These are phyloP conservation scores for Cerceris ruficornis DNA, from an alignment of 2,888 invertebrate genomes.

Conservation along the genomic window DNA sequence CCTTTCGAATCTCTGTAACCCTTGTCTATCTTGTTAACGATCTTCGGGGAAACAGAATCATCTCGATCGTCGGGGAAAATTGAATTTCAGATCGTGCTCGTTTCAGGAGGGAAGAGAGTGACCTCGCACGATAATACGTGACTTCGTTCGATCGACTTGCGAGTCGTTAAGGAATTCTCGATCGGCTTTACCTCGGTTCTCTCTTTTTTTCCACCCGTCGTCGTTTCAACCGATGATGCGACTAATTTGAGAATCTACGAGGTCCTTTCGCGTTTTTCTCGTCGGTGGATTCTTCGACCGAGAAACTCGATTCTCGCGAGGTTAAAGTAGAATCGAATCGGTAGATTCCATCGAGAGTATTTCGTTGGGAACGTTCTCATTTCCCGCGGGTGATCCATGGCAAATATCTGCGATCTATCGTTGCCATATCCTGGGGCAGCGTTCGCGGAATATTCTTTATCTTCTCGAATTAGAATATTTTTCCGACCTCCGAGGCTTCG, in stretches of 20 bases:
- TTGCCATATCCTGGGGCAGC: background rate
- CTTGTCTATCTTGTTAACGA: slow-evolving; percentile 8
- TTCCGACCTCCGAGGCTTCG: background rate
- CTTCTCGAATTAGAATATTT: slow-evolving; percentile 8
- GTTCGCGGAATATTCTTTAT: background rate
- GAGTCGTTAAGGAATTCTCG: slow-evolving; percentile 14
- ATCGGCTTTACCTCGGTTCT: background rate
- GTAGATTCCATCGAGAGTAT: background rate
- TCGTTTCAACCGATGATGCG: background rate
- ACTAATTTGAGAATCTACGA: background rate
- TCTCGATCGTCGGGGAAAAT: slow-evolving; percentile 49
- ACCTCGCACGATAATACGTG: slow-evolving; percentile 16
- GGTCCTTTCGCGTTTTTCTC: background rate
- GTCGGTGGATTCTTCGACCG: background rate
- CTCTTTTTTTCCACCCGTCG: background rate
- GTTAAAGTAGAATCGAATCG: background rate
- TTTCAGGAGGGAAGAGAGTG: slow-evolving; percentile 4
- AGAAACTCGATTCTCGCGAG: background rate
- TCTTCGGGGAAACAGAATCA: slow-evolving; percentile 3
- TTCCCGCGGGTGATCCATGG: background rate
- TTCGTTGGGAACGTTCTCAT: background rate
- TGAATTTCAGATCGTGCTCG: slow-evolving; percentile 48
- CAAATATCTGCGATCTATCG: slow-evolving; percentile 3
- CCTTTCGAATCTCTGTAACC: slow-evolving; percentile 34
- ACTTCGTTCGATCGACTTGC: background rate